Percentiles rank a stretch among this genome's conserved stretches.
Conservation (phyloP, 1,140 invertebrate genomes). For the Drosophila busckii region DNA sequence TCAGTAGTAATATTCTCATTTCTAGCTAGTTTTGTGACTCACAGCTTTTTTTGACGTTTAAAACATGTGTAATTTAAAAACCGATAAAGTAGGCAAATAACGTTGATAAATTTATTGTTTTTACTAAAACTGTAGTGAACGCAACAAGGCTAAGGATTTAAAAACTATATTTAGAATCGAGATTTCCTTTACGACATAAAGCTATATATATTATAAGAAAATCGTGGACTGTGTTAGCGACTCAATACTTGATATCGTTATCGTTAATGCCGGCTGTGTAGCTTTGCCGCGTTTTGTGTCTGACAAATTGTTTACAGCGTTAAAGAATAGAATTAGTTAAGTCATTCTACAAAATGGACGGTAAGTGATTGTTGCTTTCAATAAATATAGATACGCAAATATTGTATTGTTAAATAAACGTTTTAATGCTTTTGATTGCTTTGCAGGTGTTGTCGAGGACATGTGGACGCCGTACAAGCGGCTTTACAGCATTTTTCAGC, state of each 20-base stretch:
- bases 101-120: too few species aligned
- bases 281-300: slow-evolving; percentile 51
- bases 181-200: too few species aligned
- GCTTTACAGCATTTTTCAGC: slow-evolving; percentile 86
- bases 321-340: slow-evolving; percentile 1
- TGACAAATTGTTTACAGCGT: slow-evolving; percentile 1
- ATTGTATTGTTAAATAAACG: neutral
- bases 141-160: too few species aligned
- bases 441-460: slow-evolving; percentile 81
- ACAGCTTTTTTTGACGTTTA: too few species aligned
- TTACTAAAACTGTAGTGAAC: too few species aligned
- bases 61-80: too few species aligned
- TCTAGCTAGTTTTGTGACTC: too few species aligned
- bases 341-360: slow-evolving; percentile 42
- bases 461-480: slow-evolving; percentile 94
- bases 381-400: neutral
- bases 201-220: too few species aligned
- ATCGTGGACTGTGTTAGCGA: too few species aligned
- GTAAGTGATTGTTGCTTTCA: slow-evolving; percentile 20
- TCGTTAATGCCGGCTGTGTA: neutral
- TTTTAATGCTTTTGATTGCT: neutral
- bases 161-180: too few species aligned
- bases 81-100: too few species aligned
- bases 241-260: slow-evolving; percentile 8
- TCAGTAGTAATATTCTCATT: too few species aligned